phyloP scores from a whole-genome alignment of 2,797 vertebrate genomes.

The Hozukius guyotensis region DNA sequence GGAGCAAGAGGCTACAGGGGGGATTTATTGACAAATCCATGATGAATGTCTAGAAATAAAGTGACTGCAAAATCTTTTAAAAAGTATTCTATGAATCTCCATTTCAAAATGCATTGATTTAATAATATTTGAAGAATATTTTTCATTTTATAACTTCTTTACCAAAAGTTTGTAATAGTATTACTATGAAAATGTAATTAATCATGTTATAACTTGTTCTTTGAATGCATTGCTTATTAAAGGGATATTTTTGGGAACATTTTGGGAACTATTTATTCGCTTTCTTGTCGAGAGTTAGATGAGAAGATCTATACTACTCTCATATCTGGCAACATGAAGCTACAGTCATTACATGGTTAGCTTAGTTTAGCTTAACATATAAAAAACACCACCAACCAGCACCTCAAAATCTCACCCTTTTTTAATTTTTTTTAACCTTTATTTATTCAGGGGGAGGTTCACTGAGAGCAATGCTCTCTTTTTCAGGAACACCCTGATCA shows the following conservation, averaged over 20 bases:
- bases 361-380: neutral
- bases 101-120: neutral
- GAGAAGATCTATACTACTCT: neutral
- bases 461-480: too few species aligned
- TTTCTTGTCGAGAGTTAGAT: neutral
- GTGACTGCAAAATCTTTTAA: neutral
- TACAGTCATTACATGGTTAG: neutral
- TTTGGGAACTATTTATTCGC: neutral
- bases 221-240: neutral
- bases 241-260: neutral
- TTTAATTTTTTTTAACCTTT: too few species aligned
- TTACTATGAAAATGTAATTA: neutral
- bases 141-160: neutral
- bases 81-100: neutral
- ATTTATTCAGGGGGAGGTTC: too few species aligned
- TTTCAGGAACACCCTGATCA: too few species aligned
- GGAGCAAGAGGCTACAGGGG: neutral
- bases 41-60: neutral
- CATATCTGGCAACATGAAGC: neutral
- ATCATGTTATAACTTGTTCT: neutral
- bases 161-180: neutral
- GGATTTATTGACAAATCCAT: neutral
- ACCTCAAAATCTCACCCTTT: neutral
- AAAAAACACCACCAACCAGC: neutral
- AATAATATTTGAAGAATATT: neutral